Evolutionary conservation across 2,888 invertebrate genomes (phyloP), one percentile per base, ranked within the genome.

Genomic region (Plebejus argus): DNA sequence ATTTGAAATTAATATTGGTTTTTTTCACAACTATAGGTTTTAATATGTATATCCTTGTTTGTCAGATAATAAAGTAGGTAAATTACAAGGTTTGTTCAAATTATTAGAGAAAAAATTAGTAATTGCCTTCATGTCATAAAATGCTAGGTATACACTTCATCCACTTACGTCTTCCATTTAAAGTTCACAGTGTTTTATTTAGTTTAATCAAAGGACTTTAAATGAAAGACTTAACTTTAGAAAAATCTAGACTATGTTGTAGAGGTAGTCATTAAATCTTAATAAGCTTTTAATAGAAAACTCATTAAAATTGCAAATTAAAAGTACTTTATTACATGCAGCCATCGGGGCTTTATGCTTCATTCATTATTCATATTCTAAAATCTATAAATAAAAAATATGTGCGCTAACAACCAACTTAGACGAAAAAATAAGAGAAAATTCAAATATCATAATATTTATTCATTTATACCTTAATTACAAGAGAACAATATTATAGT

Each of bases 301-400:
- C 66, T 66, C 66, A 66, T 66, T 33, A 66, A 66, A 66, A 66
- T 66, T 66, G 66, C 66, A 15, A 66, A 66, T 66, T 66, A 66
- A 66, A 66, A 66, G 28, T 66, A 33, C 66, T 66, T 66, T 33
- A 1, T 33, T 15, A 66, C 66, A 66, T 18, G 66, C 15, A 66
- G 33, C 15, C 28, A 66, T 66, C 66, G 12, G 28, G 66, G 66
- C 66, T 66, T 23, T 66, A 66, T 20, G 28, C 66, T 66, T 66
- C 33, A 66, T 66, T 33, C 28, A 33, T 66, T 66, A 66, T 66
- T 66, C 66, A 66, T 33, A 66, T 66, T 53, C 18, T 53, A 6
- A 66, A 66, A 66, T 66, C 28, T 66, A 66, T 66, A 66, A 61
- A 61, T 61, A 61, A 61, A 61, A 61, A 61, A 20, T 61, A 61